phyloP scores from a whole-genome alignment of 2,113 vertebrate genomes.

The Eclectus roratus region DNA sequence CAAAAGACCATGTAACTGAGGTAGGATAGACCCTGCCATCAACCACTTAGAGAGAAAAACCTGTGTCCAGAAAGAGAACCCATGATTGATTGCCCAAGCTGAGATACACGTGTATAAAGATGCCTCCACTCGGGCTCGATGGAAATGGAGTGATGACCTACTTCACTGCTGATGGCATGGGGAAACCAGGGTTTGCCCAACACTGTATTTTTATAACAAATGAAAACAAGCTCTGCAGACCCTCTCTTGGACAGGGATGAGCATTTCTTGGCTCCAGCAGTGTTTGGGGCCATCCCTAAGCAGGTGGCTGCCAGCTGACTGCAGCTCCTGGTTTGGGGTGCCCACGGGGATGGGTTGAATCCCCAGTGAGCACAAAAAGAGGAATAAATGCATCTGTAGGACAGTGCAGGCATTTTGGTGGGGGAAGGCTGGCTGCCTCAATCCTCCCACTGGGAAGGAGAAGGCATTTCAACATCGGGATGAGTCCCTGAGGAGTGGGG shows the following conservation, averaged over 20 bases:
- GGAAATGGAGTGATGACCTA: accelerated
- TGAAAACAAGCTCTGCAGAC: background rate
- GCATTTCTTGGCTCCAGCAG: background rate
- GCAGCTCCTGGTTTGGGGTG: background rate
- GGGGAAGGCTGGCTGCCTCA: background rate
- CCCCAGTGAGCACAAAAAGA: background rate
- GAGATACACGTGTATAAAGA: accelerated
- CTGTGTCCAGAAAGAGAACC: background rate
- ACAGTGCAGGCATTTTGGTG: accelerated
- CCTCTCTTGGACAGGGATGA: background rate
- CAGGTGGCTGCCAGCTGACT: background rate
- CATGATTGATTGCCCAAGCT: accelerated
- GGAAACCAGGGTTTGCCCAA: background rate
- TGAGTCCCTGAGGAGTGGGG: background rate
- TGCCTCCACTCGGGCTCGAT: background rate
- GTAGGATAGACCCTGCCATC: slow-evolving; percentile 6
- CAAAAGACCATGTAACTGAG: background rate
- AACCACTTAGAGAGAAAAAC: background rate
- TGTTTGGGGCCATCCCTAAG: background rate
- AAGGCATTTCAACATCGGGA: background rate
- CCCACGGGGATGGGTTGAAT: accelerated
- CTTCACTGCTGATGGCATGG: background rate
- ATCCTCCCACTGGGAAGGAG: background rate
- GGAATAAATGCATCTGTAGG: background rate
- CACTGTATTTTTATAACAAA: background rate